phyloP scores from a whole-genome alignment of 2,888 invertebrate genomes.

The Thymelicus acteon region DNA sequence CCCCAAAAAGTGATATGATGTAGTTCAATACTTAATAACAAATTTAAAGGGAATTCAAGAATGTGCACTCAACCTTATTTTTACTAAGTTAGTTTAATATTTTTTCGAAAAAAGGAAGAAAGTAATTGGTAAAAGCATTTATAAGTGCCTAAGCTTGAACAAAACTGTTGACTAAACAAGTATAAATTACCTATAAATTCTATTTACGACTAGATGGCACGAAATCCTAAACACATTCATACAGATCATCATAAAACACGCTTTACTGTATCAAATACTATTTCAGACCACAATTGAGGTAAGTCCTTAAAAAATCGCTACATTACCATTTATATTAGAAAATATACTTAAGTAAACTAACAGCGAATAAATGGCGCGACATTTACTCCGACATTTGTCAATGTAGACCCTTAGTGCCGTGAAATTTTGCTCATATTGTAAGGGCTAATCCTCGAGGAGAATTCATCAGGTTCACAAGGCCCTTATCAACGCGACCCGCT shows the following conservation, averaged over 20 bases:
- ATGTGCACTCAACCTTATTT: too few relatives aligned
- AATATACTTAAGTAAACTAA: constrained; percentile 61
- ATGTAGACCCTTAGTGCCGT: constrained; percentile 66
- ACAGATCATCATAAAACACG: constrained; percentile 28
- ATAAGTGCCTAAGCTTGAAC: background rate
- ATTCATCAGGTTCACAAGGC: constrained; percentile 75
- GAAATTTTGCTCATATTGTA: constrained; percentile 82
- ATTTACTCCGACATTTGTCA: constrained; percentile 48
- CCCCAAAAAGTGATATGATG: too few relatives aligned
- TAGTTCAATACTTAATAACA: too few relatives aligned
- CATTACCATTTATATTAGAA: constrained; percentile 80
- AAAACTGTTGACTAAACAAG: background rate
- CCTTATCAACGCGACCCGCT: constrained; percentile 68
- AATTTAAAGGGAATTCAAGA: too few relatives aligned
- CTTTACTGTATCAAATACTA: constrained; percentile 31
- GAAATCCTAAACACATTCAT: constrained; percentile 12
- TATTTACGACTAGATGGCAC: constrained; percentile 11
- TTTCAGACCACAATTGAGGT: constrained; percentile 39
- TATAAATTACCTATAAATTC: constrained; percentile 21
- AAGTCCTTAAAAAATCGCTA: constrained; percentile 65
- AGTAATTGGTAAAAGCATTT: background rate
- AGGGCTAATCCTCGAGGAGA: constrained; percentile 77
- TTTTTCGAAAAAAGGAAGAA: background rate
- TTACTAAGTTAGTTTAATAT: too few relatives aligned
- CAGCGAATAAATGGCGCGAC: constrained; percentile 33